Evolutionary conservation across 2,797 vertebrate species (phyloP).

Genomic region (Alouatta caraya): DNA sequence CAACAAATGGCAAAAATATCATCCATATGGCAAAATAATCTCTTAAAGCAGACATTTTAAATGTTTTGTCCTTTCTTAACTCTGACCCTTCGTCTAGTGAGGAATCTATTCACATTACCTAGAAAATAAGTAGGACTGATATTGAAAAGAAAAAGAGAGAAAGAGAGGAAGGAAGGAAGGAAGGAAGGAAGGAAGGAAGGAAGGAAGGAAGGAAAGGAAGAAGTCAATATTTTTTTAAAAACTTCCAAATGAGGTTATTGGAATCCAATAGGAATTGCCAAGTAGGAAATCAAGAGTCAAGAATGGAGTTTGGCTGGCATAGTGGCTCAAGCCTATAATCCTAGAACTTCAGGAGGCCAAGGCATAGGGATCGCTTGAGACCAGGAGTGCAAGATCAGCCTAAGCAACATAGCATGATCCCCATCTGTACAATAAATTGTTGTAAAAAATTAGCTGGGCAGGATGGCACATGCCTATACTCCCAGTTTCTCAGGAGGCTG

Average conservation of each 20-base stretch:
- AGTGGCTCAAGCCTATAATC: neutral
- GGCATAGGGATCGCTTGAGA: neutral
- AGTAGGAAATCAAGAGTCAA: neutral
- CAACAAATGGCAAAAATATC: neutral
- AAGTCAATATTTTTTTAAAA: neutral
- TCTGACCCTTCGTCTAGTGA: neutral
- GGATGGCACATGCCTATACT: neutral
- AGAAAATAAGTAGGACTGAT: neutral
- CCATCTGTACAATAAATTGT: neutral
- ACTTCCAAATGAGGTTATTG: neutral
- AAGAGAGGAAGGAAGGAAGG: no score
- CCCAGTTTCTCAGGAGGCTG: neutral
- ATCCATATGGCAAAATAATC: neutral
- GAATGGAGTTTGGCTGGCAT: neutral
- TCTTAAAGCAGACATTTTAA: neutral
- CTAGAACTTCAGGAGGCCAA: neutral
- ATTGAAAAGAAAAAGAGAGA: neutral
- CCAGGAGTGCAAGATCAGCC: neutral
- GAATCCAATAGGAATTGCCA: neutral
- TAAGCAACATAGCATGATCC: neutral
- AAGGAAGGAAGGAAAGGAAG: no score
- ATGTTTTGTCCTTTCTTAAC: neutral
- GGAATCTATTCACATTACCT: neutral
- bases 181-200: no score
- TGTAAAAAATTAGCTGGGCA: neutral